Percentiles rank a stretch among this genome's conserved stretches.
phyloP scores from a whole-genome alignment of 1,140 invertebrate genomes.

The Babylonia areolata region DNA sequence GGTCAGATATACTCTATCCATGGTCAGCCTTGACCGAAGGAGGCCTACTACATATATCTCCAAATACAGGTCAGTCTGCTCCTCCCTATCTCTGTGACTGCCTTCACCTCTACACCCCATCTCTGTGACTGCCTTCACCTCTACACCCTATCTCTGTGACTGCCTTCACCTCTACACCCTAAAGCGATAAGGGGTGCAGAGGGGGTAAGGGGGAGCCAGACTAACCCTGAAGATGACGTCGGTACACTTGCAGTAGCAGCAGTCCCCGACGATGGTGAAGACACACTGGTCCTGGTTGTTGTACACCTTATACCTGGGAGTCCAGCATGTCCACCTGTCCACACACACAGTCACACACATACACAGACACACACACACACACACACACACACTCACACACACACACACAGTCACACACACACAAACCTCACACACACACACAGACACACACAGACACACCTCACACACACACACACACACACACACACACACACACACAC shows the following conservation, averaged over 20 bases:
- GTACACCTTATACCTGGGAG: slow-evolving; percentile 62
- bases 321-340: slow-evolving; percentile 67
- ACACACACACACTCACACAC: neutral
- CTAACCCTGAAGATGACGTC: slow-evolving; percentile 66
- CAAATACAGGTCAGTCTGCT: too few relatives aligned
- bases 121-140: too few relatives aligned
- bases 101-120: too few relatives aligned
- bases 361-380: neutral
- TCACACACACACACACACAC: neutral
- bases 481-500: neutral
- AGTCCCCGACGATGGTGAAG: slow-evolving; percentile 67
- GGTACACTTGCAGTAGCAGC: slow-evolving; percentile 67
- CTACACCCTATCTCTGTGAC: too few relatives aligned
- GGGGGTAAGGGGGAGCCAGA: too few relatives aligned
- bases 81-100: too few relatives aligned
- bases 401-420: neutral
- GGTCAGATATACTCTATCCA: too few relatives aligned
- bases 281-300: slow-evolving; percentile 54
- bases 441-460: neutral
- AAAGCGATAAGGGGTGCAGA: too few relatives aligned
- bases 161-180: too few relatives aligned
- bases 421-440: neutral
- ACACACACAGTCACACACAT: neutral
- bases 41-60: too few relatives aligned
- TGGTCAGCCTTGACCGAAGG: too few relatives aligned